Base-by-base conservation (phyloP, 2,797 vertebrate species). In the Avahi laniger region DNA sequence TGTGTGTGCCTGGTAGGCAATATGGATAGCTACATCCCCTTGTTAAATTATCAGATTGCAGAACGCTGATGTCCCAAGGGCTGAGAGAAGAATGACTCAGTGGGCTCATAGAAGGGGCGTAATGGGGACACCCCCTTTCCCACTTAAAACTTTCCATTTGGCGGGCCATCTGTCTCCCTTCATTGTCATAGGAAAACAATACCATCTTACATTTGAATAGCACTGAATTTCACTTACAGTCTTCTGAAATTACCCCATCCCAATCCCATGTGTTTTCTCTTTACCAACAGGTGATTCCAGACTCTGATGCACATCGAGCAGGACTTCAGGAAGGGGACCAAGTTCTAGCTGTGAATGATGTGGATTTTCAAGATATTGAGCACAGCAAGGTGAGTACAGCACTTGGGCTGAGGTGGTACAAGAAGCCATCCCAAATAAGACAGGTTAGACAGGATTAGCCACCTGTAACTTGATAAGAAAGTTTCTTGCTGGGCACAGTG, bases 281-380 rank as follows among this genome's bases (percentile, higher is more conserved):
- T 91, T 86, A 33, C 65, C 20, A 80, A 80, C 86, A 99, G 99
- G 99, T 99, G 92, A 99, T 99, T 89, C 99, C 99, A 0, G 99
- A 99, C 97, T 99, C 99, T 0, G 99, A 99, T 7, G 99, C 99
- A 0, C 99, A 99, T 97, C 98, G 99, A 96, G 99, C 99, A 5
- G 99, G 99, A 67, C 99, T 99, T 59, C 99, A 99, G 98, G 99
- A 99, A 95, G 99, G 99, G 61, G 99, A 99, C 98, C 99, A 99
- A 98, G 99, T 99, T 85, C 99, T 99, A 12, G 99, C 99, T 9
- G 99, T 99, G 57, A 99, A 99, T 18, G 99, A 99, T 3, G 99
- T 99, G 75, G 99, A 99, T 98, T 99, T 99, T 98, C 99, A 99
- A 98, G 99, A 99, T 97, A 99, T 99, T 75, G 99, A 99, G 93